Evolutionary conservation across 2,113 vertebrate genomes (phyloP).

Genomic region (Engystomops pustulosus): DNA sequence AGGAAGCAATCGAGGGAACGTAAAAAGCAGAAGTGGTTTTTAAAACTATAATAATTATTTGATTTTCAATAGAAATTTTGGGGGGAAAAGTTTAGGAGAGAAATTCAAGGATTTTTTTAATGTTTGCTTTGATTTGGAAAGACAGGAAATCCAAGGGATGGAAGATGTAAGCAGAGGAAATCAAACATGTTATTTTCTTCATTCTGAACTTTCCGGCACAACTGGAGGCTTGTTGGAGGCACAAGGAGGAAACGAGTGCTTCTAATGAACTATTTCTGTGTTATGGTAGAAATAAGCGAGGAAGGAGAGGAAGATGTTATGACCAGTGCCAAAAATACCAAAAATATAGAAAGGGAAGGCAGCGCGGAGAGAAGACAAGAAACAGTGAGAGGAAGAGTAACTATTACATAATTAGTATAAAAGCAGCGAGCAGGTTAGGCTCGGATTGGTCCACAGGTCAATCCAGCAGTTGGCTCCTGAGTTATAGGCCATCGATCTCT

Average conservation of each 20-base stretch:
- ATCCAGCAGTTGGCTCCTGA: too few relatives aligned
- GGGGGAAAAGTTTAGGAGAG: conserved; percentile 2
- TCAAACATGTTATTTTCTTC: conserved; percentile 47
- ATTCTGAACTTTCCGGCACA: conserved; percentile 28
- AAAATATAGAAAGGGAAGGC: not conserved
- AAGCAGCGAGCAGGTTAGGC: too few relatives aligned
- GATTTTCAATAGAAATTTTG: conserved; percentile 21
- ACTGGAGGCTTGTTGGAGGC: conserved; percentile 33
- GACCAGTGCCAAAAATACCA: not conserved
- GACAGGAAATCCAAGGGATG: conserved; percentile 38
- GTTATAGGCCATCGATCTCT: too few relatives aligned
- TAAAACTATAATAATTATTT: conserved; percentile 55
- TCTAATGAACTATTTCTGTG: conserved; percentile 19
- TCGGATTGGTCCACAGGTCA: too few relatives aligned
- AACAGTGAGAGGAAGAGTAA: not conserved
- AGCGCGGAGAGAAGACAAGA: not conserved
- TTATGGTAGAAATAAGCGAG: conserved; percentile 4
- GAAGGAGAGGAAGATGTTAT: not conserved
- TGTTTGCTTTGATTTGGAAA: conserved; percentile 44
- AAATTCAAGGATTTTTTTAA: not conserved
- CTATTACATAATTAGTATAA: not conserved
- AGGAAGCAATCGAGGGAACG: conserved; percentile 34
- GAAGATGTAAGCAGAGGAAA: conserved; percentile 21
- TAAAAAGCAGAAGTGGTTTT: conserved; percentile 37
- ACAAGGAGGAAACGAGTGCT: not conserved